Percentiles rank a stretch among this genome's conserved stretches.
Conservation (phyloP, 2,113 vertebrate species). For the Uria lomvia region DNA sequence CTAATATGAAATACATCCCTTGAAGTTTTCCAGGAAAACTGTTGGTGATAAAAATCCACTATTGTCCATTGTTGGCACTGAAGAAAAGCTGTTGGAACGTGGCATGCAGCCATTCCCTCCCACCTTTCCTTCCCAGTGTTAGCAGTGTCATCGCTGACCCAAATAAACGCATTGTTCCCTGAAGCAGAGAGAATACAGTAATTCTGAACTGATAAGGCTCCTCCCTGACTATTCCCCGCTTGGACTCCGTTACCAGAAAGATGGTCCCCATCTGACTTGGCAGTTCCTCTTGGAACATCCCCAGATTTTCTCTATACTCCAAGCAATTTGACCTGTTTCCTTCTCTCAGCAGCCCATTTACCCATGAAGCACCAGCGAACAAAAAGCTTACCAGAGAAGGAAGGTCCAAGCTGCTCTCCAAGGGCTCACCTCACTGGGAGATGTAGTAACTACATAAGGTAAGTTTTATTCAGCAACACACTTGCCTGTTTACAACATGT, state of each 20-base stretch:
- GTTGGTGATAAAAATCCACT: not conserved
- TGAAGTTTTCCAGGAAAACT: not conserved
- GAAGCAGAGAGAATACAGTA: not conserved
- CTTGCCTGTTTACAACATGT: fast-evolving
- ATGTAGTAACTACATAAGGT: not conserved
- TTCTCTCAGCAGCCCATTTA: not conserved
- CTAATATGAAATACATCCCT: not conserved
- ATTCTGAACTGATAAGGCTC: constrained; percentile 18
- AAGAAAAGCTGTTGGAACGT: not conserved
- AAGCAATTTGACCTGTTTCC: not conserved
- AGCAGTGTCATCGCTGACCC: not conserved
- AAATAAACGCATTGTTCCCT: not conserved
- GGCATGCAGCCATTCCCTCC: not conserved
- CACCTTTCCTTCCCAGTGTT: not conserved
- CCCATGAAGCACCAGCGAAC: not conserved
- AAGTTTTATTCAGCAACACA: not conserved
- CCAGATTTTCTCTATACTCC: not conserved
- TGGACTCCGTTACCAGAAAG: not conserved
- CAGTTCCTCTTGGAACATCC: constrained; percentile 28
- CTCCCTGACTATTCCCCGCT: not conserved
- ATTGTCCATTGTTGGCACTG: not conserved
- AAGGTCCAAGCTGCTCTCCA: not conserved
- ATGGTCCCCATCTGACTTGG: constrained; percentile 56
- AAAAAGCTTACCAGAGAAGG: not conserved
- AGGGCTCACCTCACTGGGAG: not conserved